A percentile compares a stretch with the other conserved stretches of the same genome.
Evolutionary conservation across 2,113 vertebrate genomes (phyloP).

Genomic region (Apteryx mantelli): DNA sequence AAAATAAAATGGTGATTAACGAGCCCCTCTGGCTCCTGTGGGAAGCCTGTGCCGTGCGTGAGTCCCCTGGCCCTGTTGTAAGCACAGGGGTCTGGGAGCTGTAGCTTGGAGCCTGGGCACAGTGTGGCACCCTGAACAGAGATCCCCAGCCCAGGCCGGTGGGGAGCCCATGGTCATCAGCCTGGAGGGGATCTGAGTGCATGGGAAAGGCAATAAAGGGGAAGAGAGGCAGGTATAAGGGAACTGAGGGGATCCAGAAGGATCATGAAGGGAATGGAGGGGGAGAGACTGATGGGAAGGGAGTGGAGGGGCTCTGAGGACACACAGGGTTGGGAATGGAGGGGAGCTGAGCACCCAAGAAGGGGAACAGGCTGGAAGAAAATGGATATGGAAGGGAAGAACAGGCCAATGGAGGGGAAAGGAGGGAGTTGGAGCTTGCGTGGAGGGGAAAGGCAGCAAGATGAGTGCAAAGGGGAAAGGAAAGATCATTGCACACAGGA

Average conservation of each 20-base stretch:
- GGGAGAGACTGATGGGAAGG: background rate
- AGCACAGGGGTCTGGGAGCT: background rate
- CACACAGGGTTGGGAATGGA: rapidly evolving
- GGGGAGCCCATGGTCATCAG: no score
- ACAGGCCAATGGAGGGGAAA: background rate
- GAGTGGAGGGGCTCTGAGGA: background rate
- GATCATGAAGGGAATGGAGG: background rate
- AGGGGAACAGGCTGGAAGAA: background rate
- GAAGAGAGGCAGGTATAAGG: background rate
- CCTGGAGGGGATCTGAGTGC: background rate
- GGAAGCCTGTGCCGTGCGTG: background rate
- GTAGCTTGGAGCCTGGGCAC: no score
- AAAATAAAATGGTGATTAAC: constrained; percentile 55
- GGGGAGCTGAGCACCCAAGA: background rate
- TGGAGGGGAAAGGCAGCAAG: background rate
- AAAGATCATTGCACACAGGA: background rate
- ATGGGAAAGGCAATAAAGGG: background rate
- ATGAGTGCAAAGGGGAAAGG: background rate
- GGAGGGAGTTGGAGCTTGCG: background rate
- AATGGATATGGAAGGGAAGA: background rate
- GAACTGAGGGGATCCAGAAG: rapidly evolving
- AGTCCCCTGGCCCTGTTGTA: background rate
- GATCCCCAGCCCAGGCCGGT: no score
- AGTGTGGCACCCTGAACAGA: no score
- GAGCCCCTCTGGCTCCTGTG: background rate